Conservation (phyloP, 30 jellyfish, hydroid and myxozoan genomes). For the Nemopilema nomurai region DNA sequence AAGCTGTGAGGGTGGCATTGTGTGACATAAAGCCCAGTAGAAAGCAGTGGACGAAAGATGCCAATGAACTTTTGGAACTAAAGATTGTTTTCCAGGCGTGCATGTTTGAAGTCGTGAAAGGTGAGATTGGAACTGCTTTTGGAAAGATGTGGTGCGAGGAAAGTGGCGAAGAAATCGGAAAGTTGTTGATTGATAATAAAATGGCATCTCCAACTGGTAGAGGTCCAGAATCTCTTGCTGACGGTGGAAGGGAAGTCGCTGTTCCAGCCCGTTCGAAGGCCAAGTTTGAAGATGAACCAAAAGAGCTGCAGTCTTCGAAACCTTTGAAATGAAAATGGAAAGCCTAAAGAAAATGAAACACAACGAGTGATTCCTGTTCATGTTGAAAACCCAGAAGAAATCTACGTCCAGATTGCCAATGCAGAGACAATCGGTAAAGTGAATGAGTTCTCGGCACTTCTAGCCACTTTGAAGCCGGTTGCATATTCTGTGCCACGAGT, state of each 20-base stretch:
- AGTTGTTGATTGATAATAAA: too few species aligned
- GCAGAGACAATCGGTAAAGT: slow-evolving; percentile 17
- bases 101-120: background rate
- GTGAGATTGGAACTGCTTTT: background rate
- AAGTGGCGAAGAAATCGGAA: background rate
- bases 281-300: too few species aligned
- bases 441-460: slow-evolving; percentile 18
- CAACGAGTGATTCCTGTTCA: slow-evolving; percentile 45
- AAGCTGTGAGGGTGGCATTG: slow-evolving; percentile 36
- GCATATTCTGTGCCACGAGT: slow-evolving; percentile 3
- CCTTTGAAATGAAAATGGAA: too few species aligned
- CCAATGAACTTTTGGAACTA: slow-evolving; percentile 30
- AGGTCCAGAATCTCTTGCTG: too few species aligned
- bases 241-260: too few species aligned
- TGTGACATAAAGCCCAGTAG: slow-evolving; percentile 30
- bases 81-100: slow-evolving; percentile 27
- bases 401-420: slow-evolving; percentile 54
- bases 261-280: too few species aligned
- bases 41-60: slow-evolving; percentile 11
- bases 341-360: background rate
- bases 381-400: slow-evolving; percentile 42
- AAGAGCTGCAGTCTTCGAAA: too few species aligned
- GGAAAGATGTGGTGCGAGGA: background rate
- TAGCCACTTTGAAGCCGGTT: background rate
- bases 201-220: too few species aligned